Base-by-base conservation (phyloP, 2,113 vertebrate genomes). In the Carassius auratus region DNA sequence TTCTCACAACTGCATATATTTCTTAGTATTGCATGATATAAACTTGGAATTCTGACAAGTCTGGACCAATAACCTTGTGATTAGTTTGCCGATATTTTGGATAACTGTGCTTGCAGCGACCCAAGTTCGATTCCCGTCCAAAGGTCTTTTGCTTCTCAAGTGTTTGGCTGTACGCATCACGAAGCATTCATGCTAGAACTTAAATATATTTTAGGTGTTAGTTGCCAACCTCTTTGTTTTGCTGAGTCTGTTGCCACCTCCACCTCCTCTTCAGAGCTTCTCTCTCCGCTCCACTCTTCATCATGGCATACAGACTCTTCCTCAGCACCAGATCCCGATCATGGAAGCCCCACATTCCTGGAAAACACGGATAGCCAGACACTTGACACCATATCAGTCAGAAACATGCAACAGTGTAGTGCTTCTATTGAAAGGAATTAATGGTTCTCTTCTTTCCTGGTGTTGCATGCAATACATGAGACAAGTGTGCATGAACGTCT, bases 331-430 rank as follows among this genome's bases (percentile, higher is more conserved):
- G 96, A 93, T 99, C 98, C 90, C 98, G 93, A 92, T 99, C 98
- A 0, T 99, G 98, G 91, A 99, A 99, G 33, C 98, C 98, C 98
- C 98, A 99, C 98, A 99, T 99, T 59, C 98, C 98, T 99, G 86
- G 23, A 21, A 84, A 21, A 80, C 30, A 64, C 36, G 61, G 76
- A 50, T 13, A 64, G n/a, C 45, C 23, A 84, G 7, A 82, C 36
- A 75, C n/a, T 57, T 14, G 3, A 21, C 3, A 26, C 5, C 64
- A 48, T 7, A 71, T 45, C 10, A 77, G 5, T 50, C 13, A n/a
- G 69, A 68, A 66, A 66, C 62, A 19, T 17, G 38, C 33, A 36
- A 69, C 8, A 4, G 33, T 7, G 26, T 5, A 68, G 26, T 33
- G 19, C 21, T 77, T 38, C 73, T 14, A 77, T 19, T 21, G 6